Conservation (phyloP, 2,113 vertebrate genomes). For the Macrotis lagotis region DNA sequence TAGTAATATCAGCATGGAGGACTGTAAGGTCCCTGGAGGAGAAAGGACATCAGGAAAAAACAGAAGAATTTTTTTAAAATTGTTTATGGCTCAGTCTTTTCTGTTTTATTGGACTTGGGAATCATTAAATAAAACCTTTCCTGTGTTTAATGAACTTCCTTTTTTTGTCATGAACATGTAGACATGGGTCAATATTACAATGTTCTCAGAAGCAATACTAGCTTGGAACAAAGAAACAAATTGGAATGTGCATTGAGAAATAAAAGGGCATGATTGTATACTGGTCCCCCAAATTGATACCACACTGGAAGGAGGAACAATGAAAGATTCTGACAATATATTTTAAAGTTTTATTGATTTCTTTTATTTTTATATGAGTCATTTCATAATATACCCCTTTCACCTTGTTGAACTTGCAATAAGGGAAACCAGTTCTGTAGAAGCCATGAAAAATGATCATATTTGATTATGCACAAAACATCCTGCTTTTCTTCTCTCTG, state of each 20-base stretch:
- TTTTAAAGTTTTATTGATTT: neutral
- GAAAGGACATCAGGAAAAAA: neutral
- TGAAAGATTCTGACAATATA: neutral
- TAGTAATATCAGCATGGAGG: neutral
- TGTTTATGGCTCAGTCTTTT: neutral
- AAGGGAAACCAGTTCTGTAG: neutral
- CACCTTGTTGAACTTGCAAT: neutral
- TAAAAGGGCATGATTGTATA: neutral
- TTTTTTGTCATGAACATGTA: neutral
- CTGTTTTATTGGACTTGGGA: neutral
- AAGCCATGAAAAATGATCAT: neutral
- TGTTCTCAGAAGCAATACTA: neutral
- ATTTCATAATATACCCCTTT: neutral
- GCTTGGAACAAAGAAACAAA: neutral
- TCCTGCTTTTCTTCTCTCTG: neutral
- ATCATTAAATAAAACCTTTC: neutral
- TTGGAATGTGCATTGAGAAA: neutral
- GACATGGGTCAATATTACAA: neutral
- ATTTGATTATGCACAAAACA: neutral
- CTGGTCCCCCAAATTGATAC: neutral
- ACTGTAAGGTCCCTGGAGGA: no score
- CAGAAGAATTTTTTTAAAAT: neutral
- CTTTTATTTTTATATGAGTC: neutral
- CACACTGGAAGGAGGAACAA: neutral
- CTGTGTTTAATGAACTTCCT: neutral